Percentiles rank a stretch among this genome's conserved stretches.
These are phyloP conservation scores for Intellagama lesueurii DNA, from an alignment of 2,797 vertebrate species.

Conservation along the genomic window DNA sequence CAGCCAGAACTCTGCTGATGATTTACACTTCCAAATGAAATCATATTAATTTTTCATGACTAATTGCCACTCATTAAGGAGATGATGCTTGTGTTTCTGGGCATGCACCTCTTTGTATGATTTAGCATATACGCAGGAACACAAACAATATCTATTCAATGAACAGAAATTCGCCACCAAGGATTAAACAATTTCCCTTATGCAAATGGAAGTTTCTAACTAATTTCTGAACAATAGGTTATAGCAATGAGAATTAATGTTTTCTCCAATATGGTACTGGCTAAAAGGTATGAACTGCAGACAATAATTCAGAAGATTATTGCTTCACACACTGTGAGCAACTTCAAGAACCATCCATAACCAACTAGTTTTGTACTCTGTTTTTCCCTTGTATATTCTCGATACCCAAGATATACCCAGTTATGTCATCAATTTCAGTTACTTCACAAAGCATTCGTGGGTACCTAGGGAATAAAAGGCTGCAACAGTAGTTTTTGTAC, in stretches of 20 bases:
- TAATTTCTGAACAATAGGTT: not conserved
- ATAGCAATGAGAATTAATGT: not conserved
- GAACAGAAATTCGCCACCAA: too few species aligned
- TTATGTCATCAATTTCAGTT: slow-evolving; percentile 69
- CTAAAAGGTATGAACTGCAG: not conserved
- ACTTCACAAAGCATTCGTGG: slow-evolving; percentile 70
- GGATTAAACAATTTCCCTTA: too few species aligned
- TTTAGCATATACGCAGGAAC: too few species aligned
- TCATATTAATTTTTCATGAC: too few species aligned
- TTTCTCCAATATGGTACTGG: not conserved
- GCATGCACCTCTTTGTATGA: too few species aligned
- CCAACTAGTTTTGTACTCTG: slow-evolving; percentile 11
- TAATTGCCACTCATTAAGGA: too few species aligned
- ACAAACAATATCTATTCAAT: too few species aligned
- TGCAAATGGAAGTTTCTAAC: too few species aligned
- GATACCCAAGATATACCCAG: slow-evolving; percentile 65
- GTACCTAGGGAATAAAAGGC: slow-evolving; percentile 69
- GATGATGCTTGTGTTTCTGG: too few species aligned
- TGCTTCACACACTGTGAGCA: not conserved
- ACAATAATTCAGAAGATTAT: not conserved
- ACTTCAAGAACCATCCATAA: slow-evolving; percentile 4
- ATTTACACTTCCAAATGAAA: too few species aligned
- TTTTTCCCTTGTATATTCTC: slow-evolving; percentile 49
- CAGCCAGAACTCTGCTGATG: too few species aligned
- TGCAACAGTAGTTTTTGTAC: slow-evolving; percentile 69